Evolutionary conservation across 2,113 vertebrate genomes (phyloP), one percentile per base, ranked within the genome.

Genomic region (Bubo scandiacus): DNA sequence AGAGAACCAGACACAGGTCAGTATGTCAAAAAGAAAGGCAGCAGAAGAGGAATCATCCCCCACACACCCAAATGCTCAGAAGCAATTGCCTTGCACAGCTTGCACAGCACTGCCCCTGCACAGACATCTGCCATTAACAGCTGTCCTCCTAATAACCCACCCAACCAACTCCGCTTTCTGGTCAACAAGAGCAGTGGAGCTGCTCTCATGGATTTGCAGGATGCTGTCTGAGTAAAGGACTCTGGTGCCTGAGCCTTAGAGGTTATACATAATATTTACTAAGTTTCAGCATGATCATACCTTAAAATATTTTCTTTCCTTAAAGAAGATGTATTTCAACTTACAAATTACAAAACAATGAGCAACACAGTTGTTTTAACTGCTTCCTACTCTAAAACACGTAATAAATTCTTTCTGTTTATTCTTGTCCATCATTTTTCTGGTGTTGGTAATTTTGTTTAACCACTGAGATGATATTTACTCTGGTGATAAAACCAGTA

Each of bases 61-160:
- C 47, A 36, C 11, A 12, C 63, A 12, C 5, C 30, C 67, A 68
- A 87, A 61, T 32, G 66, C 57, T 91, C 55, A 18, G 47, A 94
- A 93, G 38, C 13, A 2, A 34, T 66, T 74, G 63, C 47, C 83
- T 93, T 27, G 29, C 52, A 95, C 95, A 91, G 65, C 36, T 72
- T 70, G 26, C 61, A 36, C 65, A 88, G 78, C 26, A 40, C 63
- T 62, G 73, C 15, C 86, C 92, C 88, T 81, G 54, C 47, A 22
- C 72, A 88, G 87, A 62, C 62, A 91, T 87, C 93, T 95, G 96
- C 90, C 94, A 49, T 30, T 81, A 85, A 58, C 86, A 96, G 82
- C 88, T 93, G 83, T 58, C 38, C 59, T 55, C 25, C 89, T 62
- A 66, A 34, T 54, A 92, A 77, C 38, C 95, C 86, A 86, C 52